Base-by-base conservation (phyloP, 2,113 vertebrate genomes). In the Aspiorhynchus laticeps region DNA sequence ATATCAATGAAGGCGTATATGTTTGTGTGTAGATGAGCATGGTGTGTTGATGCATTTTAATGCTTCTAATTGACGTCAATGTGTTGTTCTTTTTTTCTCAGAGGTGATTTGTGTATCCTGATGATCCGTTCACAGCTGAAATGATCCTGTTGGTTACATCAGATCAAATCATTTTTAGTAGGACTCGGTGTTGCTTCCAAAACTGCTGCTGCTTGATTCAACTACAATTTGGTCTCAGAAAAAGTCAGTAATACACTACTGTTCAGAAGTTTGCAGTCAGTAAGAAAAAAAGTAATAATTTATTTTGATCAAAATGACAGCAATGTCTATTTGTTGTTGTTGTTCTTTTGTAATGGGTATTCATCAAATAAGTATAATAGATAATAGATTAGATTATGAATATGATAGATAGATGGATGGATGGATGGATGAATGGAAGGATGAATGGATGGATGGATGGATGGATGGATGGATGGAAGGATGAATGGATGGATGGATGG, bases 1-100 rank as follows among this genome's bases (percentile, higher is more conserved):
- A 93, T 93, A 91, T 92, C 92, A 92, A 93, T 91, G 80, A 86
- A 26, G 24, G 41, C 21, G 36, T 28, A 43, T 43, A 33, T 65
- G 48, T 43, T 15, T 53, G 12, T 65, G 56, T 63, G 14, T 26
- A 26, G 14, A 61, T 69, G 61, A 33, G 61, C 17, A 69, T 28
- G 2, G 17, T 17, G 28, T 38, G 63, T 73, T 38, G 26, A 83
- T 83, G 81, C 81, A 51, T 83, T 83, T 53, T 36, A 74, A 73
- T 51, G 38, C 14, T 81, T 28, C 19, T 31, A 46, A 19, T 26
- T 28, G 59, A 19, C 15, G 12, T 65, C 38, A 46, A 3, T 65
- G 36, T 3, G 0, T 15, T 3, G 0, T 15, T 75, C 2, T 7
- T 43, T 75, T 59, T 46, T 48, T 76, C n/a, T 26, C 19, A 41